Evolutionary conservation across 1,140 invertebrate species (phyloP), one percentile per base, ranked within the genome.

Genomic region (Drosophila miranda): DNA sequence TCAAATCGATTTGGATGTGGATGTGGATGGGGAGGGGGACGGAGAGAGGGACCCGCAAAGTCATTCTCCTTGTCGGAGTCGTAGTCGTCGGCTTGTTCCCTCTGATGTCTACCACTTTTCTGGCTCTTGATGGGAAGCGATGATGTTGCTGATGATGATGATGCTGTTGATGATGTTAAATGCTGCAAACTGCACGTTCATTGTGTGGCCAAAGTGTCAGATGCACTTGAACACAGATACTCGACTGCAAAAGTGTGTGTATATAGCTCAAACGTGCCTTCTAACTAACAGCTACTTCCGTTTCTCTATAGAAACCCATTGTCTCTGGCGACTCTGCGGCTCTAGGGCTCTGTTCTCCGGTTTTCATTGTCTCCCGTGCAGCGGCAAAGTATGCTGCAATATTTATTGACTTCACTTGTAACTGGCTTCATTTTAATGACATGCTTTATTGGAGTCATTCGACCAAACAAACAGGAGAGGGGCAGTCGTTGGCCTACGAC

Each of bases 141-240:
- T 38, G 11, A 38, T 13, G 34, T 38, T 60, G 43, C 52, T 46
- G 55, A 50, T 61, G 50, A 68, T 59, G 55, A 77, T 70, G 48
- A 51, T 67, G 79, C 41, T 67, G 9, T 9, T 11, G 75, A 72
- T 68, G 72, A 57, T 66, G 67, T 67, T 61, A 64, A 56, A 42
- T 58, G 64, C 49, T 70, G 56, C 45, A 78, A 82, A 67, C 48
- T 76, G 76, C 67, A 80, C 69, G 79, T 82, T 83, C 77, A 80
- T 74, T 86, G 81, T 86, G 61, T 86, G 60, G 62, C 58, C 62
- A 58, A 80, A 84, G 81, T 84, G 73, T 80, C 67, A 73, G 73
- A 57, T 69, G 56, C 44, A 19, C 57, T 44, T 58, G 49, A 34
- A 26, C 48, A 55, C 44, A 61, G 14, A 57, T 41, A 70, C 23